Conservation (phyloP, 1,140 invertebrate genomes). For the Procambarus clarkii region DNA sequence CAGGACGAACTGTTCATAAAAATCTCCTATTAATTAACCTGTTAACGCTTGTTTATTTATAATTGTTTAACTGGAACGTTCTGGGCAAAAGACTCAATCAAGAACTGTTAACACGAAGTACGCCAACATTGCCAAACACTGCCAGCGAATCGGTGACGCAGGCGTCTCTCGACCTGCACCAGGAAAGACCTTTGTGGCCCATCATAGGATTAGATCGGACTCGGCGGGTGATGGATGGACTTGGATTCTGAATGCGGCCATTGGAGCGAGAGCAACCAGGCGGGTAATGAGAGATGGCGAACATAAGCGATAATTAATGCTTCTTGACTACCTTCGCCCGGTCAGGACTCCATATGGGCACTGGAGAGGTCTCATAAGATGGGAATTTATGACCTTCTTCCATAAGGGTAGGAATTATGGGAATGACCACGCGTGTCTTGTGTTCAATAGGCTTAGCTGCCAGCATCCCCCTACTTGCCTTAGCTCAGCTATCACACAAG, state of each 20-base stretch:
- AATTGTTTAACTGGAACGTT: too few relatives aligned
- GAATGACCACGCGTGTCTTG: not conserved
- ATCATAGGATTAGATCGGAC: conserved; percentile 28
- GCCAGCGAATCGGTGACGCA: not conserved
- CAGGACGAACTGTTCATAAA: too few relatives aligned
- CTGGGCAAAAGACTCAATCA: too few relatives aligned
- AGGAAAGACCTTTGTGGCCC: not conserved
- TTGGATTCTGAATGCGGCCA: conserved; percentile 13
- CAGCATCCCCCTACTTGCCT: not conserved
- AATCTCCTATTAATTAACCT: too few relatives aligned
- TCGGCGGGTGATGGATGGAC: conserved; percentile 21
- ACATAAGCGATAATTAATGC: conserved; percentile 36
- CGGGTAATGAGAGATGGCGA: conserved; percentile 39
- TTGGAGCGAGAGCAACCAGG: conserved; percentile 9
- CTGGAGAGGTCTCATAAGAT: not conserved
- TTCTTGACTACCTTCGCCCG: not conserved
- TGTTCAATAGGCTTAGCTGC: not conserved
- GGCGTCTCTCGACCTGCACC: not conserved
- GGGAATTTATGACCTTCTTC: not conserved
- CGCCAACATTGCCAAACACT: not conserved
- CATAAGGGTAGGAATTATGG: conserved; percentile 4
- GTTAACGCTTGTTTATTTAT: too few relatives aligned
- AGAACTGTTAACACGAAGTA: not conserved
- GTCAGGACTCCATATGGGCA: conserved; percentile 3
- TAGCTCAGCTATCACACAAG: not conserved